Conservation (phyloP, 2,797 vertebrate genomes). For the Hirundo rustica region DNA sequence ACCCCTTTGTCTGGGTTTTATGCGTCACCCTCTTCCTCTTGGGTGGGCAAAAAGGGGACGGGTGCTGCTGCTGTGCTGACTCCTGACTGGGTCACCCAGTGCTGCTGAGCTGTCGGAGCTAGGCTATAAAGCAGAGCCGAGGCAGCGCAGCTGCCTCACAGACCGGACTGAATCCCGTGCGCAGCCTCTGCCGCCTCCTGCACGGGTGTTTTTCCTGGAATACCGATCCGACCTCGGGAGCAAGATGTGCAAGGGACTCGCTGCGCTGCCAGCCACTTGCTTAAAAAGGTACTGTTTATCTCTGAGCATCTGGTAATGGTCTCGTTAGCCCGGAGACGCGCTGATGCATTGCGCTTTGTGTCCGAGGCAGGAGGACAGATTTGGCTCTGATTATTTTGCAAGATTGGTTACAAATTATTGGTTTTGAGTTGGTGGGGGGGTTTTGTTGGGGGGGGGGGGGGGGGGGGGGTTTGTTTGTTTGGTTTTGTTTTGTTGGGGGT, state of each 20-base stretch:
- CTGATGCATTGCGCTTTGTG: neutral
- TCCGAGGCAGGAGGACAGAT: neutral
- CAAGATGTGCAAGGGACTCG: constrained; percentile 93
- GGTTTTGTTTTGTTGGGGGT: neutral
- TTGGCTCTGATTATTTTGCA: neutral
- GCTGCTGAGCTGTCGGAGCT: constrained; percentile 15
- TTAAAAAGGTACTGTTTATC: constrained; percentile 85
- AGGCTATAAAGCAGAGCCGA: constrained; percentile 67
- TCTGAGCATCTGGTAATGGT: neutral
- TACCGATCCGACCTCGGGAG: neutral
- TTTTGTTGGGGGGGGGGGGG: neutral
- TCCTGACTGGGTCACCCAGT: constrained; percentile 67
- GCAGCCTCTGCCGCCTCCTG: neutral
- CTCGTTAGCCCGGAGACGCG: neutral
- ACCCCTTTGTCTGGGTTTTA: neutral
- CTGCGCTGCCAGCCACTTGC: constrained; percentile 90
- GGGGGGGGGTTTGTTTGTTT: neutral
- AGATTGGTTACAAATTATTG: neutral
- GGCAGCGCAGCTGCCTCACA: constrained; percentile 21
- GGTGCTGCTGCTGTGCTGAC: constrained; percentile 29
- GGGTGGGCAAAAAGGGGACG: constrained; percentile 37
- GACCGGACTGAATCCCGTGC: neutral
- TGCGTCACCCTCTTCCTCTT: constrained; percentile 34
- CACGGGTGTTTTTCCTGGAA: neutral
- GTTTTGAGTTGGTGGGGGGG: neutral